phyloP scores from a whole-genome alignment of 2,888 invertebrate genomes.

The Tenthredo mesomela region DNA sequence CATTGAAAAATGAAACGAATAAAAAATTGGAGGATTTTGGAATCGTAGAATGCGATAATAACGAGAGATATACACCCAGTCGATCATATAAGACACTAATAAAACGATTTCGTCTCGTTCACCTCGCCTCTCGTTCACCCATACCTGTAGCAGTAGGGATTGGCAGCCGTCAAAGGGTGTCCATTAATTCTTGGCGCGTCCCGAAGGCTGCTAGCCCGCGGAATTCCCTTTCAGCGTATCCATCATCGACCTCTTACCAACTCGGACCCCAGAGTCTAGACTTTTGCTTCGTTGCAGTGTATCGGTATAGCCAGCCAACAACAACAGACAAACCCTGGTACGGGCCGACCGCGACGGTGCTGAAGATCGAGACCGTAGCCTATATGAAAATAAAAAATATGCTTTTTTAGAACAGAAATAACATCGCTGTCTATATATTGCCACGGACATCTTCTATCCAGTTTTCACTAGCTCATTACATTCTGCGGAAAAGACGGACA shows the following conservation, averaged over 20 bases:
- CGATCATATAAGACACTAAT: background rate
- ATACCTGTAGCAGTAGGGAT: background rate
- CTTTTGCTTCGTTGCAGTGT: background rate
- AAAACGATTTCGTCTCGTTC: conserved; percentile 12
- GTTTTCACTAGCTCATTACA: background rate
- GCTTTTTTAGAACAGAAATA: background rate
- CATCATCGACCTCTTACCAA: conserved; percentile 14
- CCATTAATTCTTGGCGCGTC: conserved; percentile 44
- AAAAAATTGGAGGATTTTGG: no score
- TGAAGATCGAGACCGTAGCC: background rate
- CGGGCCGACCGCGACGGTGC: no score
- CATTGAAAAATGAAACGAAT: no score
- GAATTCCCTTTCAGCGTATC: conserved; percentile 49
- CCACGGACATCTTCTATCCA: background rate
- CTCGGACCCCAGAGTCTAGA: background rate
- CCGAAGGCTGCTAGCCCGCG: conserved; percentile 14
- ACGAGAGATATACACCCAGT: background rate
- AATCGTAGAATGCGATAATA: no score
- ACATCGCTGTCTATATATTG: background rate
- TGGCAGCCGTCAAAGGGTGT: conserved; percentile 46
- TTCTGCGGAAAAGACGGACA: background rate
- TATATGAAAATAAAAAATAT: background rate
- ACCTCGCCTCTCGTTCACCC: background rate
- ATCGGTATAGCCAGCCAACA: conserved; percentile 10
- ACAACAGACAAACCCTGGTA: conserved; percentile 11